Conservation (phyloP, 2,797 vertebrate species). For the Psittacula echo region DNA sequence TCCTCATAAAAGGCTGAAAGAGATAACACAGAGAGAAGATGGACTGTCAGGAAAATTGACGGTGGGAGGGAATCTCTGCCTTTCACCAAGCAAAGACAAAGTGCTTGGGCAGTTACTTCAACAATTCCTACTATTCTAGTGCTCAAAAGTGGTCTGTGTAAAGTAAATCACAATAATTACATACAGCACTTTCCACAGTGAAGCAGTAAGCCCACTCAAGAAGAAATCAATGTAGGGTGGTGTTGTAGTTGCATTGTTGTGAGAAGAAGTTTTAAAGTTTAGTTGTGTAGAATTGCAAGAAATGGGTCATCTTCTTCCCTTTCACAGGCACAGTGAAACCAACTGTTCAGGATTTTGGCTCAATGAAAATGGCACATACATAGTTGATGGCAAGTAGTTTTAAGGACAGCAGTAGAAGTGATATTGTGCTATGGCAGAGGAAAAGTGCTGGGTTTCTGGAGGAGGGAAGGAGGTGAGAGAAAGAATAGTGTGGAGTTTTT, state of each 20-base stretch:
- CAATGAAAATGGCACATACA: neutral
- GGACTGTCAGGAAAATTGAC: slow-evolving; percentile 70
- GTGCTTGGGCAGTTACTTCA: slow-evolving; percentile 37
- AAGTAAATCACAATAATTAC: slow-evolving; percentile 41
- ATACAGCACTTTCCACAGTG: neutral
- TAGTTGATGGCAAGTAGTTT: neutral
- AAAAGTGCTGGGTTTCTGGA: neutral
- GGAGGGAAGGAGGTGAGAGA: neutral
- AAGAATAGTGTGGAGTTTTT: neutral
- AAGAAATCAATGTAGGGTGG: neutral
- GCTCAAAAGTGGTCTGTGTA: neutral
- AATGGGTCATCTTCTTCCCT: neutral
- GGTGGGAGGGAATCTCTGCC: slow-evolving; percentile 7
- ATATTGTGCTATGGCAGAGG: neutral
- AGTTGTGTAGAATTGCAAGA: neutral
- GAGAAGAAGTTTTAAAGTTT: neutral
- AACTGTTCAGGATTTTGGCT: neutral
- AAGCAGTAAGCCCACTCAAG: neutral
- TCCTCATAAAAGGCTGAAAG: slow-evolving; percentile 66
- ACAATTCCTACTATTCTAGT: neutral
- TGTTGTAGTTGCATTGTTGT: neutral
- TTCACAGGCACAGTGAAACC: neutral
- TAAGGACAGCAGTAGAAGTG: neutral
- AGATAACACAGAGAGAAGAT: slow-evolving; percentile 63
- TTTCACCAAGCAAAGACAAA: slow-evolving; percentile 22